These are phyloP conservation scores for Diaprepes abbreviatus DNA, from an alignment of 2,888 invertebrate species.

Conservation along the genomic window DNA sequence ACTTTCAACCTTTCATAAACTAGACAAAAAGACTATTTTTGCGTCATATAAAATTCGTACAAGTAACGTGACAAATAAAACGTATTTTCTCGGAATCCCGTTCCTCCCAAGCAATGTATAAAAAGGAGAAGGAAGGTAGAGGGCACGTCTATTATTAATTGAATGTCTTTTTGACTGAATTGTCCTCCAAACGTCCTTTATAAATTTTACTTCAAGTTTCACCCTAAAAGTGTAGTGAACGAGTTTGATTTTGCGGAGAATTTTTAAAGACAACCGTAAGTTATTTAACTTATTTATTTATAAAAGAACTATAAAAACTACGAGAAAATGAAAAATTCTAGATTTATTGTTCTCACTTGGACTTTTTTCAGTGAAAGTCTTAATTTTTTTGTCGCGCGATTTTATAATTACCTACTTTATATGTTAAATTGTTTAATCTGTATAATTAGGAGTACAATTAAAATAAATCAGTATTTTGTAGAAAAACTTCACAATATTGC, in stretches of 20 bases:
- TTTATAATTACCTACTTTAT: no score
- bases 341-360: no score
- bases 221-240: conserved; percentile 9
- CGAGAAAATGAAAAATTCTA: no score
- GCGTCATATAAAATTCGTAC: not conserved
- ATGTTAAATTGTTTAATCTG: no score
- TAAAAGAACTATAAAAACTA: not conserved
- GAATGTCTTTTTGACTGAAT: conserved; percentile 46
- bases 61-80: conserved; percentile 12
- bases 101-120: conserved; percentile 11
- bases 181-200: conserved; percentile 52
- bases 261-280: conserved; percentile 24
- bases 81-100: not conserved
- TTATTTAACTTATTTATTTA: conserved; percentile 20
- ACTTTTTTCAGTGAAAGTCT: no score
- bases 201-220: conserved; percentile 36
- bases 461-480: no score
- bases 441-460: no score
- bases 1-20: conserved; percentile 5
- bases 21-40: conserved; percentile 12
- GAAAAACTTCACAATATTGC: no score
- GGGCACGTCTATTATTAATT: conserved; percentile 19
- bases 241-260: conserved; percentile 19
- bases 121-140: not conserved
- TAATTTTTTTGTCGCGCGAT: no score